phyloP scores from a whole-genome alignment of 2,888 invertebrate species.

The Galerucella pusilla region DNA sequence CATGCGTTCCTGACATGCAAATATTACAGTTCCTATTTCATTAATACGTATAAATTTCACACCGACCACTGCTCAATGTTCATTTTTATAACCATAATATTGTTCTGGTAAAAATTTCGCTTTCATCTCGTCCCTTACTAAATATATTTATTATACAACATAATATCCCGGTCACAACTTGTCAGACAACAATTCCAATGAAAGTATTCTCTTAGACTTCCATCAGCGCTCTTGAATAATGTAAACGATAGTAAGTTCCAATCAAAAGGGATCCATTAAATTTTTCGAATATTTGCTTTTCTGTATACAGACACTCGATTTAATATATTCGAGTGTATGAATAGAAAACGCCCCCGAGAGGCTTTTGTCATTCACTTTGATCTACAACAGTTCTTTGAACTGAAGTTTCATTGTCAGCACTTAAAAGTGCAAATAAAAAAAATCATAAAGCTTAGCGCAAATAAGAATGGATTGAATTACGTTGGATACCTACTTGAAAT shows the following conservation, averaged over 20 bases:
- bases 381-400: constrained; percentile 9
- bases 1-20: too few species aligned
- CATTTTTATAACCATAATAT: too few species aligned
- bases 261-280: constrained; percentile 9
- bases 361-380: constrained; percentile 8
- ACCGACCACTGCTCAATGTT: too few species aligned
- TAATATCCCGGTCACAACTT: background rate
- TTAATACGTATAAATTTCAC: too few species aligned
- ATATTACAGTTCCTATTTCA: too few species aligned
- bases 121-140: too few species aligned
- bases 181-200: background rate
- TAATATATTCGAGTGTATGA: constrained; percentile 17
- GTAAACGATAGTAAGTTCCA: background rate
- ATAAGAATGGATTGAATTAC: background rate
- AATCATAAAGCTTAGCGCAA: background rate
- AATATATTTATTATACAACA: too few species aligned
- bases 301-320: background rate
- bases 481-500: background rate
- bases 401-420: constrained; percentile 1
- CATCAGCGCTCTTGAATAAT: background rate
- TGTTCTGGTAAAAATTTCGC: too few species aligned
- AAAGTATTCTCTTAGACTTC: background rate
- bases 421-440: constrained; percentile 2
- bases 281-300: constrained; percentile 16
- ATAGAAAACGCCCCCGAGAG: constrained; percentile 6